Conservation (phyloP, 2,888 invertebrate genomes). For the Tanypteryx hageni region DNA sequence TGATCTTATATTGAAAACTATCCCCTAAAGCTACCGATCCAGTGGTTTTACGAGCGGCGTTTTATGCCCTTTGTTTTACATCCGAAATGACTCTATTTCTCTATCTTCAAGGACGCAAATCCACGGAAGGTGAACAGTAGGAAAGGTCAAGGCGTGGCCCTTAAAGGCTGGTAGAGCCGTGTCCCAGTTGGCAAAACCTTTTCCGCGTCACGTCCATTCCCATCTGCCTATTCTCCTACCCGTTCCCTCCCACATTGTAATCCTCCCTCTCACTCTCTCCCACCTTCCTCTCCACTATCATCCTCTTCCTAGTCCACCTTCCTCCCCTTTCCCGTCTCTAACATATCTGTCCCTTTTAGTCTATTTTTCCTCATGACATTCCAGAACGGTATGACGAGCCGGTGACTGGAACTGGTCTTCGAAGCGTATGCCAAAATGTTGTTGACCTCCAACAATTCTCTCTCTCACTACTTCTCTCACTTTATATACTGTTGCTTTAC, state of each 20-base stretch:
- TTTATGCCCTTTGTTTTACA: not conserved
- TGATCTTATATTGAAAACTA: not conserved
- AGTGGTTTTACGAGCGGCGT: not conserved
- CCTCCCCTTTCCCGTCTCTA: not conserved
- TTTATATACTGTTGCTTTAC: not conserved
- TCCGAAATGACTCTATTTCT: not conserved
- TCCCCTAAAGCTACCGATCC: not conserved
- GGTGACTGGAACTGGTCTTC: conserved; percentile 37
- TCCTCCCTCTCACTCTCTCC: not conserved
- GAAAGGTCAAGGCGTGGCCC: not conserved
- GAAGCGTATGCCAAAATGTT: conserved; percentile 56
- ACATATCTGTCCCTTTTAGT: not conserved
- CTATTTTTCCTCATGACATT: conserved; percentile 23
- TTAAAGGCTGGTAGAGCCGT: not conserved
- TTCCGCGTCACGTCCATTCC: not conserved
- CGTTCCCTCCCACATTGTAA: not conserved
- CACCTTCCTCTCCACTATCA: not conserved
- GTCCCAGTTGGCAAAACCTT: conserved; percentile 1
- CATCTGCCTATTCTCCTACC: not conserved
- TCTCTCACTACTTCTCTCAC: not conserved
- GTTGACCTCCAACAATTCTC: not conserved
- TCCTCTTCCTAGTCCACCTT: not conserved
- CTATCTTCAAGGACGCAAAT: conserved; percentile 3
- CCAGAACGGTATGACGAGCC: conserved; percentile 15
- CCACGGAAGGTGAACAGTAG: not conserved